phyloP scores from a whole-genome alignment of 2,113 vertebrate genomes.

The Poecilia latipinna region DNA sequence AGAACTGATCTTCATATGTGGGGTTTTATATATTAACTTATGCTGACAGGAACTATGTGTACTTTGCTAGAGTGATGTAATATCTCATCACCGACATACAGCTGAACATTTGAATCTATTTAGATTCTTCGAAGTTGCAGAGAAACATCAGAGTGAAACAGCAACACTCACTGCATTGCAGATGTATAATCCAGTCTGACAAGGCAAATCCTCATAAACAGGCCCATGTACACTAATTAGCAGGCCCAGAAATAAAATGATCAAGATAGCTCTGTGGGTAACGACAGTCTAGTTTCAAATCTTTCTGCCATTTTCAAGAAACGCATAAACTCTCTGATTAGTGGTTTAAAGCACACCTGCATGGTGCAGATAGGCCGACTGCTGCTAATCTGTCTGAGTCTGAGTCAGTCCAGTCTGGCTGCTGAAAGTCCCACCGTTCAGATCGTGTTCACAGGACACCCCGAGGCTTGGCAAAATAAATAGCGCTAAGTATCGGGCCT shows the following conservation, averaged over 20 bases:
- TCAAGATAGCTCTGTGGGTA: conserved; percentile 33
- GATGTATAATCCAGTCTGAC: conserved; percentile 46
- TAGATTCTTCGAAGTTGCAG: conserved; percentile 22
- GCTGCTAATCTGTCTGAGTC: conserved; percentile 43
- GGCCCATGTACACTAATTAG: conserved; percentile 23
- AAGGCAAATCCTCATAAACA: conserved; percentile 9
- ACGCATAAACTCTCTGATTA: conserved; percentile 12
- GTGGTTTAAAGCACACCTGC: conserved; percentile 45
- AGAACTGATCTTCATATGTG: too few species aligned
- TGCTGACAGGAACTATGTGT: too few species aligned
- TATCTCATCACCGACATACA: background rate
- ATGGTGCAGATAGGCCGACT: conserved; percentile 37
- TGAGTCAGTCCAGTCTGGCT: conserved; percentile 38
- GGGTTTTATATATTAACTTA: too few species aligned
- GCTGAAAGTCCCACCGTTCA: conserved; percentile 11
- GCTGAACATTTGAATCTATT: background rate
- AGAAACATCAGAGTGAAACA: conserved; percentile 37
- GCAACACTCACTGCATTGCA: conserved; percentile 70
- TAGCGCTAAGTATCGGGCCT: conserved; percentile 53
- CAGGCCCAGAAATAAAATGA: conserved; percentile 43
- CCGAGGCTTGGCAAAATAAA: conserved; percentile 48
- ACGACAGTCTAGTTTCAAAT: conserved; percentile 34
- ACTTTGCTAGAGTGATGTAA: too few species aligned
- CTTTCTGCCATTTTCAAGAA: background rate
- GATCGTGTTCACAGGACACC: conserved; percentile 26